Conservation (phyloP, 2,888 invertebrate species). For the Protophormia terraenovae region DNA sequence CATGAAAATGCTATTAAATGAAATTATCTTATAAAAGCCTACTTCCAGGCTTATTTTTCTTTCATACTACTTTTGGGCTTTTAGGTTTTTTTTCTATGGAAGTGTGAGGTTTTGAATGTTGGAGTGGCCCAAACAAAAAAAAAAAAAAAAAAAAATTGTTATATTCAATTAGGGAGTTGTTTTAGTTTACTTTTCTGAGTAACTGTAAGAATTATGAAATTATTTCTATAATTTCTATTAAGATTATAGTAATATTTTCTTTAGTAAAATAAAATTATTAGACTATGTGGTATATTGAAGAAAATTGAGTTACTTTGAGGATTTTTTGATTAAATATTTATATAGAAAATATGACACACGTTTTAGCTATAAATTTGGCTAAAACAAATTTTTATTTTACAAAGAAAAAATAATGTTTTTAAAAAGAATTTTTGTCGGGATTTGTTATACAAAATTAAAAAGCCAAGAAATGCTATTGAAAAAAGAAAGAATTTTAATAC, state of each 20-base stretch:
- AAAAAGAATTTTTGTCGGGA: no score
- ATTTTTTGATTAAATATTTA: background rate
- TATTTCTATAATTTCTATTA: background rate
- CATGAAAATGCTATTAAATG: constrained; percentile 55
- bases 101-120: background rate
- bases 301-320: background rate
- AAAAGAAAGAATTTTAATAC: no score
- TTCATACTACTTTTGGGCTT: background rate
- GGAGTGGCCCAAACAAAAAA: background rate
- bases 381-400: no score
- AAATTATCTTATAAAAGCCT: constrained; percentile 60
- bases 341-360: background rate
- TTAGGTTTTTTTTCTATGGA: background rate
- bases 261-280: background rate
- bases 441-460: no score
- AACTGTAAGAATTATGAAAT: constrained; percentile 4
- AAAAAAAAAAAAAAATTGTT: background rate
- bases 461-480: no score
- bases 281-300: no score
- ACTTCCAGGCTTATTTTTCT: constrained; percentile 24
- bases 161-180: constrained; percentile 42
- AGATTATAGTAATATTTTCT: constrained; percentile 1
- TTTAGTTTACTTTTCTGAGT: background rate
- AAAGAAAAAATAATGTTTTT: no score
- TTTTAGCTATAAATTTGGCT: no score